Evolutionary conservation across 2,888 invertebrate species (phyloP).

Genomic region (Electrophaes corylata): DNA sequence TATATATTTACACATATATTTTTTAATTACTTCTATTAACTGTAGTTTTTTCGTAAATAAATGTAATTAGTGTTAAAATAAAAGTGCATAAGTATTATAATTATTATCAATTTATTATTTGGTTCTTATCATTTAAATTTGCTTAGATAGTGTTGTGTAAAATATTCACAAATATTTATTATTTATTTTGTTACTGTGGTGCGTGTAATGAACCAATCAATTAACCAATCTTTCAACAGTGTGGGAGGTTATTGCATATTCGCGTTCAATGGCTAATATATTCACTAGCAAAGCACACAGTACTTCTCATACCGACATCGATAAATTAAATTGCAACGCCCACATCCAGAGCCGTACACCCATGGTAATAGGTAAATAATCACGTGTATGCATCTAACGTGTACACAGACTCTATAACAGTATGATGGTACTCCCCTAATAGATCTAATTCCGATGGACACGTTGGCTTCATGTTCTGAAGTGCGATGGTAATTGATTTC

Average conservation of each 20-base stretch:
- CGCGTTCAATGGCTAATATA: slow-evolving; percentile 3
- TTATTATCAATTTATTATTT: too few species aligned
- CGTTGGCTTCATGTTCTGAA: slow-evolving; percentile 35
- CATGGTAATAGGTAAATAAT: slow-evolving; percentile 74
- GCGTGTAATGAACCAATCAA: not conserved
- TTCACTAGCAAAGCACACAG: slow-evolving; percentile 32
- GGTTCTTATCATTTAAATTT: too few species aligned
- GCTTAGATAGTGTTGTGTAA: too few species aligned
- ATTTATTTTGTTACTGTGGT: too few species aligned
- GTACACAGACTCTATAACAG: slow-evolving; percentile 15
- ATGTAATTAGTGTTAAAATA: too few species aligned
- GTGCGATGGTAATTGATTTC: slow-evolving; percentile 41
- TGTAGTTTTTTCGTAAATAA: too few species aligned
- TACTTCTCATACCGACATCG: slow-evolving; percentile 44
- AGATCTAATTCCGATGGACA: slow-evolving; percentile 42
- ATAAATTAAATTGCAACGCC: slow-evolving; percentile 75
- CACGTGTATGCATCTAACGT: slow-evolving; percentile 50
- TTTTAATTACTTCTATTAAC: too few species aligned
- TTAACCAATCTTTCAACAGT: slow-evolving; percentile 5
- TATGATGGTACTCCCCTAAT: slow-evolving; percentile 38
- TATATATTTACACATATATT: too few species aligned
- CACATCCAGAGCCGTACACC: slow-evolving; percentile 49
- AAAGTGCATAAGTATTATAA: too few species aligned
- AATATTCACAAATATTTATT: too few species aligned
- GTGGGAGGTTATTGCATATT: not conserved